A percentile compares a stretch with the other conserved stretches of the same genome.
Conservation (phyloP, 2,888 invertebrate genomes). For the Thereva unica region DNA sequence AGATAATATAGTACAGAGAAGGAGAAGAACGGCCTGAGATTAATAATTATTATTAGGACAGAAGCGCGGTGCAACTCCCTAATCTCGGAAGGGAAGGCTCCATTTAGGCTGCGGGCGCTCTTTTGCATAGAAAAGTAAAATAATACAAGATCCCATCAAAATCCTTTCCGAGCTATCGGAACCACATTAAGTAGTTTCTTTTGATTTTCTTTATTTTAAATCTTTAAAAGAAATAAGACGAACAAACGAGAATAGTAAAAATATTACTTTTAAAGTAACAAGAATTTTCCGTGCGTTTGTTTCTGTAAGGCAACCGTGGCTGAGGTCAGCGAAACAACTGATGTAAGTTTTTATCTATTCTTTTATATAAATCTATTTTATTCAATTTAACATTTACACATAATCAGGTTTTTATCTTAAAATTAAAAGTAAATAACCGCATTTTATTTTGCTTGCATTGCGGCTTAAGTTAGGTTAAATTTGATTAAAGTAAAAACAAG, state of each 20-base stretch:
- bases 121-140: conserved; percentile 17
- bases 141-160: neutral
- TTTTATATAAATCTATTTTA: conserved; percentile 41
- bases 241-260: no score
- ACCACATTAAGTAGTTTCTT: no score
- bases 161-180: no score
- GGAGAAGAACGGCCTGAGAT: no score
- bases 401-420: neutral
- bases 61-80: conserved; percentile 19
- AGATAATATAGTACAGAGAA: no score
- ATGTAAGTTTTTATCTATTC: conserved; percentile 49
- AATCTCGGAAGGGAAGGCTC: conserved; percentile 30
- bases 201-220: no score
- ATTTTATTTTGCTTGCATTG: neutral
- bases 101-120: neutral
- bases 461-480: conserved; percentile 13
- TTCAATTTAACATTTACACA: conserved; percentile 21
- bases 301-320: conserved; percentile 48
- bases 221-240: no score
- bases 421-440: neutral
- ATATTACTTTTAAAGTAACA: neutral
- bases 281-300: conserved; percentile 14
- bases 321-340: conserved; percentile 52
- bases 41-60: conserved; percentile 11
- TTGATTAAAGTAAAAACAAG: conserved; percentile 10